Evolutionary conservation across 2,888 invertebrate species (phyloP).

Genomic region (Troglohyphantes excavatus): DNA sequence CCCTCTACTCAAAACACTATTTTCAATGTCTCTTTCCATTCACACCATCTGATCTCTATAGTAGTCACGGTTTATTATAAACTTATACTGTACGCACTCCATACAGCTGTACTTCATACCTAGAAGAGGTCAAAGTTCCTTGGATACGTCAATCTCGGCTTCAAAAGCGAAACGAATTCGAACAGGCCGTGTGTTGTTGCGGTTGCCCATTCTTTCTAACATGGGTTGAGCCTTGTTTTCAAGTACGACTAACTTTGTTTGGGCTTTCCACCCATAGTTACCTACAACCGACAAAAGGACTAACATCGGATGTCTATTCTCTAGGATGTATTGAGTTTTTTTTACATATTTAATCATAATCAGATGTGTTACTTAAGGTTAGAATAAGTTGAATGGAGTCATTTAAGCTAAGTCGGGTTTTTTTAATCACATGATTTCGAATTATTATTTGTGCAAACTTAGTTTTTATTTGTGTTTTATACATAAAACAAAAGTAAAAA

Average conservation of each 20-base stretch:
- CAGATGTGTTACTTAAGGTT: no score
- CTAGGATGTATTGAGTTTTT: background rate
- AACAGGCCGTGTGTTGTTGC: background rate
- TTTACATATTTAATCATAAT: no score
- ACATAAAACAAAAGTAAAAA: no score
- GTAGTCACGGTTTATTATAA: background rate
- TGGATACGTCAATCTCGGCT: slow-evolving; percentile 59
- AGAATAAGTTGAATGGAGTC: no score
- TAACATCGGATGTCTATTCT: background rate
- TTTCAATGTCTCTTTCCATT: background rate
- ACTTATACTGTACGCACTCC: background rate
- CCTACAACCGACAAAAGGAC: background rate
- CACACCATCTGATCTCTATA: background rate
- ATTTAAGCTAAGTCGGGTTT: no score
- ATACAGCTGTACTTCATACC: slow-evolving; percentile 47
- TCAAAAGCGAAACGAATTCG: slow-evolving; percentile 62
- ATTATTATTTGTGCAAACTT: background rate
- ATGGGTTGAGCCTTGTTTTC: background rate
- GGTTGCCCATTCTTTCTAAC: background rate
- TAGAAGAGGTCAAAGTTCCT: slow-evolving; percentile 66
- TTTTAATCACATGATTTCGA: no score
- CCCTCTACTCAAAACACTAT: background rate
- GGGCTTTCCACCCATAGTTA: background rate
- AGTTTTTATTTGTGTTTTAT: no score
- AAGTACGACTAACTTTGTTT: background rate